Conservation (phyloP, 2,113 vertebrate genomes). For the Aspiorhynchus laticeps region DNA sequence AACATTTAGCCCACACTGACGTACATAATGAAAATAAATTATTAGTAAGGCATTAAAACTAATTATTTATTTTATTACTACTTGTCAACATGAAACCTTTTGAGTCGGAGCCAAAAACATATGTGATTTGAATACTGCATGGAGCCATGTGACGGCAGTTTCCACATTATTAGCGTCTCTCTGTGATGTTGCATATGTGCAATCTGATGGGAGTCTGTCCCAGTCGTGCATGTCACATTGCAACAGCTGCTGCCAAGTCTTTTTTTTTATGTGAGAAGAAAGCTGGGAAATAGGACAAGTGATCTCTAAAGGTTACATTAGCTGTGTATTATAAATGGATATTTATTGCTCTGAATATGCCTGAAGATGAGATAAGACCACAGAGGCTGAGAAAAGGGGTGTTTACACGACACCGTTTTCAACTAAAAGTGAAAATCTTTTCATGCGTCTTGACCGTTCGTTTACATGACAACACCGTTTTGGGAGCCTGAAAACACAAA, state of each 20-base stretch:
- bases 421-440: too few species aligned
- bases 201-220: neutral
- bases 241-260: neutral
- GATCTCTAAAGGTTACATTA: constrained; percentile 7
- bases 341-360: neutral
- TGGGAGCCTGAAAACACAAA: too few species aligned
- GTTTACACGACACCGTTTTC: too few species aligned
- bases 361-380: neutral
- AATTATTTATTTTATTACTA: neutral
- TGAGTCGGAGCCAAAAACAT: neutral
- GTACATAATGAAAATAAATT: neutral
- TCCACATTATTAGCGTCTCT: neutral
- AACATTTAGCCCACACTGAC: neutral
- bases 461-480: too few species aligned
- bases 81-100: neutral
- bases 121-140: neutral
- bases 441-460: too few species aligned
- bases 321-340: neutral
- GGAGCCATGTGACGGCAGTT: neutral
- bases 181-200: neutral
- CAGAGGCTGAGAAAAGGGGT: neutral
- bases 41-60: neutral
- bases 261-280: constrained; percentile 4
- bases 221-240: neutral
- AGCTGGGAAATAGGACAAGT: constrained; percentile 3